Evolutionary conservation across 2,113 vertebrate genomes (phyloP), one percentile per base, ranked within the genome.

Genomic region (Menura novaehollandiae): DNA sequence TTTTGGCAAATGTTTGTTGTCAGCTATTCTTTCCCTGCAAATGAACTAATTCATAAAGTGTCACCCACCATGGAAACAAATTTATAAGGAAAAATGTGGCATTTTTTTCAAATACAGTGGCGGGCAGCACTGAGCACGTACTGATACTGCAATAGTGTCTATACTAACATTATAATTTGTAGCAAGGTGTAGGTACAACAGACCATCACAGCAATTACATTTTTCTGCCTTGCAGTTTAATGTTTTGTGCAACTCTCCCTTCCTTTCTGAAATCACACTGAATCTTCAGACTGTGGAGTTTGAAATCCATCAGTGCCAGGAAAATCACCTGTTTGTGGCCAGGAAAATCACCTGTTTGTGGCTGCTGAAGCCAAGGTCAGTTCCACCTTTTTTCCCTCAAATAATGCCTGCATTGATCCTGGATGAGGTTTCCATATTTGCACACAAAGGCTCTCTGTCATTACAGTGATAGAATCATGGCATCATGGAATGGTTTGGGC

Each of bases 111-210:
- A 24, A 68, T 84, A 13, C 47, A 63, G 58, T 23, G 39, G 37
- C 39, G 33, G 30, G 51, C 26, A 9, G 55, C 32, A 52, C 51
- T 88, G 75, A 67, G 72, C 85, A 63, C 74, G 75, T 74, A 94
- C 85, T 85, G 82, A 93, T 90, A 85, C 75, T 77, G 68, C 68
- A 93, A 41, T 63, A 78, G 68, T 56, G n/a, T 86, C 88, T 91
- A 35, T 23, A 63, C 63, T 67, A 93, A 90, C 55, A 63, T 33
- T 90, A 41, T 80, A 91, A 96, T 93, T 97, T 94, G 47, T 47
- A 86, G 59, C 43, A 73, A 67, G 68, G 55, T 88, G 51, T 66
- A 85, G 81, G 82, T 62, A 94, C 85, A 94, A 96, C 90, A 96
- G 43, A 94, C 12, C 39, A 80, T 83, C 37, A 15, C 63, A 81